These are phyloP conservation scores for Cynodonichthys magdalenae DNA, from an alignment of 2,797 vertebrate genomes.

Conservation along the genomic window DNA sequence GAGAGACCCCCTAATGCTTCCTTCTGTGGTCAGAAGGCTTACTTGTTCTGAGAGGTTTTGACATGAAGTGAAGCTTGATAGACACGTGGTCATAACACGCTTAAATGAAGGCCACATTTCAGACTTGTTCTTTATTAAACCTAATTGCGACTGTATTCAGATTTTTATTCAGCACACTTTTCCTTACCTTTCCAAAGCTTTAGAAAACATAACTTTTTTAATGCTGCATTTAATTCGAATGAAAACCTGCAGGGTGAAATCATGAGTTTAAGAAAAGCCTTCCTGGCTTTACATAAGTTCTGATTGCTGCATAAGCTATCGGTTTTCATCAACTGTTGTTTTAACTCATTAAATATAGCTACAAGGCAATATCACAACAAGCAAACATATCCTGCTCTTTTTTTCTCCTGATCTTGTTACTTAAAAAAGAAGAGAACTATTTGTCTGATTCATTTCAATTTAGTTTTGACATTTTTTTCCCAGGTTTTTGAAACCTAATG, in stretches of 20 bases:
- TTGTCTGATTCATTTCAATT: slow-evolving; percentile 73
- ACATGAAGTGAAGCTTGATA: slow-evolving; percentile 50
- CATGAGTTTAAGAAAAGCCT: slow-evolving; percentile 54
- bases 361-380: slow-evolving; percentile 55
- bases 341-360: slow-evolving; percentile 44
- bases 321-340: slow-evolving; percentile 43
- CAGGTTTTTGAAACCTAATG: slow-evolving; percentile 48
- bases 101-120: slow-evolving; percentile 19
- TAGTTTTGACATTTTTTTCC: slow-evolving; percentile 52
- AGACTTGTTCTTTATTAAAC: not conserved
- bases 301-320: slow-evolving; percentile 44
- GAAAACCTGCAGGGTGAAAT: slow-evolving; percentile 52
- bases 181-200: not conserved
- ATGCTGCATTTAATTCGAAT: slow-evolving; percentile 49
- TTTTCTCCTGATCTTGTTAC: slow-evolving; percentile 56
- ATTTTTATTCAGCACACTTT: slow-evolving; percentile 4
- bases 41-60: slow-evolving; percentile 49
- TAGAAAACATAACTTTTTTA: slow-evolving; percentile 18
- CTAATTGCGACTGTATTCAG: not conserved
- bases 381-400: slow-evolving; percentile 59
- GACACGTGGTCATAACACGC: slow-evolving; percentile 32
- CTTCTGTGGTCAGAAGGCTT: slow-evolving; percentile 51
- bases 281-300: slow-evolving; percentile 40
- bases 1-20: slow-evolving; percentile 68
- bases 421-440: slow-evolving; percentile 60